Conservation (phyloP, 2,888 invertebrate species). For the Acleris laterana region DNA sequence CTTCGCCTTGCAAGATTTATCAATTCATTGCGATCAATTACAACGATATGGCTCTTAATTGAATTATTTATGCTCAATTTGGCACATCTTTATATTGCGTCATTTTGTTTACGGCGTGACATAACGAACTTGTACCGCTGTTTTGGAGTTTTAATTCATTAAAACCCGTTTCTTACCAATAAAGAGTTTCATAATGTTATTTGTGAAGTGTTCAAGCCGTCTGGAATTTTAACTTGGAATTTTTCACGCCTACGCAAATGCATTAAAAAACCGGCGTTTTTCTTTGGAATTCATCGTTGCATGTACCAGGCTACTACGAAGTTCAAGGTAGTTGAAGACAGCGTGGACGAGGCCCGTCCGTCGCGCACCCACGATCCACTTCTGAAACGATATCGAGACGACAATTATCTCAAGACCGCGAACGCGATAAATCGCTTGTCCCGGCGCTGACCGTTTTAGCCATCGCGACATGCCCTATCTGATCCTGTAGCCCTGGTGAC, state of each 20-base stretch:
- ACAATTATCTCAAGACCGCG: slow-evolving; percentile 60
- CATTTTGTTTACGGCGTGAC: slow-evolving; percentile 26
- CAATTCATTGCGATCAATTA: slow-evolving; percentile 50
- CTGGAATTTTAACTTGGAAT: neutral
- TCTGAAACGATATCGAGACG: slow-evolving; percentile 56
- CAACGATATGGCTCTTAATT: slow-evolving; percentile 33
- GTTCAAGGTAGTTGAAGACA: slow-evolving; percentile 41
- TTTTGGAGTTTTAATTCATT: slow-evolving; percentile 24
- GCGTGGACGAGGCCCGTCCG: slow-evolving; percentile 48
- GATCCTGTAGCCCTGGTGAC: slow-evolving; percentile 59
- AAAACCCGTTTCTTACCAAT: slow-evolving; percentile 19
- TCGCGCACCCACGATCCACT: slow-evolving; percentile 64
- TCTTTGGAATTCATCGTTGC: slow-evolving; percentile 16
- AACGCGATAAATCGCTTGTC: slow-evolving; percentile 65
- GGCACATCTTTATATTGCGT: slow-evolving; percentile 28
- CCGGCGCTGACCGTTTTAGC: slow-evolving; percentile 56
- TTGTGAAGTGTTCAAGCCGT: slow-evolving; percentile 9
- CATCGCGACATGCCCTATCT: slow-evolving; percentile 56
- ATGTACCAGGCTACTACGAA: slow-evolving; percentile 9
- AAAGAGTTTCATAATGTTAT: slow-evolving; percentile 8
- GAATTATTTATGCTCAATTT: slow-evolving; percentile 33
- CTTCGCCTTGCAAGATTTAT: slow-evolving; percentile 63
- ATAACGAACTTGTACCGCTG: slow-evolving; percentile 20
- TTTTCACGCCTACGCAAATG: slow-evolving; percentile 7
- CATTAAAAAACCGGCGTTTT: slow-evolving; percentile 14